Evolutionary conservation across 2,113 vertebrate species (phyloP).

Genomic region (Sus scrofa): DNA sequence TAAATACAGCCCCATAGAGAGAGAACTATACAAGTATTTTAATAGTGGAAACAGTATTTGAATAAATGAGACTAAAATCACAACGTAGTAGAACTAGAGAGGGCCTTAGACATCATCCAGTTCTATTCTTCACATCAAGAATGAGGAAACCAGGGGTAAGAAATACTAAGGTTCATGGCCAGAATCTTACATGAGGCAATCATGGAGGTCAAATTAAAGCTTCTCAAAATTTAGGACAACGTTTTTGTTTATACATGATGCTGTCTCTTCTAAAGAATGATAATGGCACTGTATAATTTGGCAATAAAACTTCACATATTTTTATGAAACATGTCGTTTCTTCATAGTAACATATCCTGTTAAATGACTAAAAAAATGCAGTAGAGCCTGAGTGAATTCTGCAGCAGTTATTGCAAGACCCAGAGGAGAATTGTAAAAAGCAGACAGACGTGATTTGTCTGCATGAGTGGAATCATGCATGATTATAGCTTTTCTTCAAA

Average conservation of each 20-base stretch:
- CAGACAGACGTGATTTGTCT: not conserved
- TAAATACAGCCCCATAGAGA: not conserved
- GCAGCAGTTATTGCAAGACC: conserved; percentile 5
- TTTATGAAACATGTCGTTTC: conserved; percentile 20
- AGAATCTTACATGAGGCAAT: not conserved
- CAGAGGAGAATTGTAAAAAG: not conserved
- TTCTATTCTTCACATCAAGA: not conserved
- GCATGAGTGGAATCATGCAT: not conserved
- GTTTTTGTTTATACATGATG: not conserved
- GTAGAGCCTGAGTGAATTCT: not conserved
- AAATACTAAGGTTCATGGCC: not conserved
- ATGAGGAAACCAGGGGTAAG: not conserved
- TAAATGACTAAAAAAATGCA: not conserved
- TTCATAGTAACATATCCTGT: not conserved
- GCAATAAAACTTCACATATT: not conserved
- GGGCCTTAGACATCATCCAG: not conserved
- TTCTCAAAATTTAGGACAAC: not conserved
- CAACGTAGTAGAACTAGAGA: not conserved
- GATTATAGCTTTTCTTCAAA: not conserved
- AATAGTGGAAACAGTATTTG: not conserved
- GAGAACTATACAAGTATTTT: not conserved
- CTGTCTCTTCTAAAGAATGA: not conserved
- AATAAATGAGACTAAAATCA: not conserved
- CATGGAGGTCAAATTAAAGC: not conserved
- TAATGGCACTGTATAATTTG: not conserved